Evolutionary conservation across 2,113 vertebrate species (phyloP).

Genomic region (Xyliphius kryptos): DNA sequence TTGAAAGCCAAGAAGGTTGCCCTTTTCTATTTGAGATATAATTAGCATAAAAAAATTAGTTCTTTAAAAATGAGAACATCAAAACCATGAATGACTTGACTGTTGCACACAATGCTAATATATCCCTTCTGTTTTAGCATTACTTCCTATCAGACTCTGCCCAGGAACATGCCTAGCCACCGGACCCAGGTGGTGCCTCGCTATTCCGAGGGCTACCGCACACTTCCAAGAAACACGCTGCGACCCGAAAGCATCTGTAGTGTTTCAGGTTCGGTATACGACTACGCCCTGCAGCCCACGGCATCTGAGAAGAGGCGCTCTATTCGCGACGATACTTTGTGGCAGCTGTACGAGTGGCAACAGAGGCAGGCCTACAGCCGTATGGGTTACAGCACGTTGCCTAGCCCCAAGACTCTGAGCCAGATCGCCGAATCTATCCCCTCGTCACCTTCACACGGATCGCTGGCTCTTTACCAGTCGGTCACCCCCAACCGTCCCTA

Average conservation of each 20-base stretch:
- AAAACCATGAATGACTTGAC: no score
- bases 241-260: conserved; percentile 83
- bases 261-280: conserved; percentile 53
- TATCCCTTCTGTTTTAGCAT: conserved; percentile 69
- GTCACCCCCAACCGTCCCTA: conserved; percentile 73
- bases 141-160: conserved; percentile 88
- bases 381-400: conserved; percentile 70
- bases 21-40: no score
- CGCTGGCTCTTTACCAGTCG: conserved; percentile 71
- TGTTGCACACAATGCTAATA: no score
- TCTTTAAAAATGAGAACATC: no score
- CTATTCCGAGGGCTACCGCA: conserved; percentile 88
- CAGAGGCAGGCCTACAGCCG: conserved; percentile 77
- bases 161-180: conserved; percentile 95
- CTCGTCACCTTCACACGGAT: conserved; percentile 83
- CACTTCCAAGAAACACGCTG: conserved; percentile 79
- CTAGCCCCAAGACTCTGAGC: conserved; percentile 78
- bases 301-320: conserved; percentile 75
- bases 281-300: conserved; percentile 50
- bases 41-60: no score
- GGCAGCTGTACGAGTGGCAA: conserved; percentile 97
- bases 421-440: conserved; percentile 81
- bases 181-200: conserved; percentile 68
- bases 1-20: no score
- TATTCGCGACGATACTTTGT: conserved; percentile 90